Conservation (phyloP, 1,140 invertebrate genomes). For the Oryzaephilus surinamensis region DNA sequence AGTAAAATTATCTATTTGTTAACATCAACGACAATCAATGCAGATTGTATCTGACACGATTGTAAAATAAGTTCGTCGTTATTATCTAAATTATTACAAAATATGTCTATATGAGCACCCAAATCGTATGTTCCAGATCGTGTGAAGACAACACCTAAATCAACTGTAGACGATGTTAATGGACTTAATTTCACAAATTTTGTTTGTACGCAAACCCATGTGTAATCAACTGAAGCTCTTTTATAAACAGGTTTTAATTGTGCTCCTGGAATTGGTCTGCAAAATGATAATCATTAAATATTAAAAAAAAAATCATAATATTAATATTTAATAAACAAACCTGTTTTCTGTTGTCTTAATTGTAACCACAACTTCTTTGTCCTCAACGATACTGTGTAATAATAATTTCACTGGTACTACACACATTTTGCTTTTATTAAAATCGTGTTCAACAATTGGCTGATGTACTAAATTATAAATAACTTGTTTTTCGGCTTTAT, state of each 20-base stretch:
- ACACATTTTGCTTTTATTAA: slow-evolving; percentile 40
- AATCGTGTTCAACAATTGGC: slow-evolving; percentile 41
- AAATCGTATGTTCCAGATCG: slow-evolving; percentile 33
- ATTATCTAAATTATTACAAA: slow-evolving; percentile 22
- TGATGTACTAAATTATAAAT: slow-evolving; percentile 42
- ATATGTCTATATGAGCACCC: slow-evolving; percentile 29
- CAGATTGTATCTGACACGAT: slow-evolving; percentile 27
- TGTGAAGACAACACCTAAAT: slow-evolving; percentile 25
- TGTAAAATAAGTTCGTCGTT: slow-evolving; percentile 24
- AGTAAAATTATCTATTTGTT: slow-evolving; percentile 8
- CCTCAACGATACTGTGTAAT: slow-evolving; percentile 31
- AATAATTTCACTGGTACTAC: slow-evolving; percentile 43
- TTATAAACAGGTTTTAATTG: too few species aligned
- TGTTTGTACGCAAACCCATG: slow-evolving; percentile 30
- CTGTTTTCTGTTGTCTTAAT: slow-evolving; percentile 28
- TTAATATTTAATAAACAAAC: too few species aligned
- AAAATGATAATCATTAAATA: slow-evolving; percentile 2
- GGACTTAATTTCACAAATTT: slow-evolving; percentile 23
- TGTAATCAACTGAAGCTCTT: slow-evolving; percentile 30
- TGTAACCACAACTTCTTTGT: slow-evolving; percentile 21
- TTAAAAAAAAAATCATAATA: slow-evolving; percentile 7
- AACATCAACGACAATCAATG: slow-evolving; percentile 26
- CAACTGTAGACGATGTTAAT: slow-evolving; percentile 23
- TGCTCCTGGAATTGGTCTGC: background rate
- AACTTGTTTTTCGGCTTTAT: slow-evolving; percentile 30